Evolutionary conservation across 2,797 vertebrate species (phyloP).

Genomic region (Poecilia picta): DNA sequence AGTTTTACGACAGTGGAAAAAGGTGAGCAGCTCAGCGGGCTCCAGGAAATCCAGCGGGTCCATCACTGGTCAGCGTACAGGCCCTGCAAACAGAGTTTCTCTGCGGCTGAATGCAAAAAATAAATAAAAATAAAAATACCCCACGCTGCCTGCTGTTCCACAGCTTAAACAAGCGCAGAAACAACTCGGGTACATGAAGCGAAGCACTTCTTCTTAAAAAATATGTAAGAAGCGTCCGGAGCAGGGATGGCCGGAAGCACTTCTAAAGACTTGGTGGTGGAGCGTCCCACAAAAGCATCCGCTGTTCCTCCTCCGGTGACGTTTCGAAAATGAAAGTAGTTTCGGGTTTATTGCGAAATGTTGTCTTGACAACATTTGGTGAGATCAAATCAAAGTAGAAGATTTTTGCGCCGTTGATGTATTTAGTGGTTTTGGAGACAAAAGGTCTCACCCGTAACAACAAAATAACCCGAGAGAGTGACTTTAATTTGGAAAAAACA

Average conservation of each 20-base stretch:
- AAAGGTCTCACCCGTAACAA: too few species aligned
- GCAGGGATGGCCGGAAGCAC: not conserved
- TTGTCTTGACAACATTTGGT: not conserved
- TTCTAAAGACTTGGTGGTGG: not conserved
- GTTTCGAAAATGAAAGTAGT: slow-evolving; percentile 61
- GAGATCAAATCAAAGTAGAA: not conserved
- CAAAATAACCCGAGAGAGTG: not conserved
- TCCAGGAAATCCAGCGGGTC: slow-evolving; percentile 63
- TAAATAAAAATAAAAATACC: too few species aligned
- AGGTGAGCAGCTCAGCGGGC: slow-evolving; percentile 28
- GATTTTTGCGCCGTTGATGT: not conserved
- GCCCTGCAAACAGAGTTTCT: not conserved
- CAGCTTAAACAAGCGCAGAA: not conserved
- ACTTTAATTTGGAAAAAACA: not conserved
- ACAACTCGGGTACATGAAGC: not conserved
- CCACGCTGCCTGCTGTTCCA: not conserved
- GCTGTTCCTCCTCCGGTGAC: slow-evolving; percentile 35
- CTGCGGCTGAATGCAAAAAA: not conserved
- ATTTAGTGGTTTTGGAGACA: not conserved
- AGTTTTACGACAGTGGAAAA: slow-evolving; percentile 70
- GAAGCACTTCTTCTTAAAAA: not conserved
- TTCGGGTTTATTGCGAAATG: not conserved
- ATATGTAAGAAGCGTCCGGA: not conserved
- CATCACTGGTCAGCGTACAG: slow-evolving; percentile 19
- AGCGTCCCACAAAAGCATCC: not conserved